Evolutionary conservation across 2,113 vertebrate species (phyloP).

Genomic region (Orthonyx spaldingii): DNA sequence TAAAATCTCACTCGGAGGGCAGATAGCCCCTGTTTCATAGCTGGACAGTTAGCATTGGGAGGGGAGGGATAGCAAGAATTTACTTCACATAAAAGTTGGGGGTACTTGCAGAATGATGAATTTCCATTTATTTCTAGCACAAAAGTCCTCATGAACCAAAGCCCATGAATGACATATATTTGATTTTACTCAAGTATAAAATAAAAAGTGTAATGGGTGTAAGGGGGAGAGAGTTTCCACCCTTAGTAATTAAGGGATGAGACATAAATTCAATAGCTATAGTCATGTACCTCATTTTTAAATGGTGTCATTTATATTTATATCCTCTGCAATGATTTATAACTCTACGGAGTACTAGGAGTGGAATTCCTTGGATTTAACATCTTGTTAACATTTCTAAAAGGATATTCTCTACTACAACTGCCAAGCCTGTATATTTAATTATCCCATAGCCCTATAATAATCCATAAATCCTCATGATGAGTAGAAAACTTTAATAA

Average conservation of each 20-base stretch:
- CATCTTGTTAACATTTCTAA: conserved; percentile 54
- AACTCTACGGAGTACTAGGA: neutral
- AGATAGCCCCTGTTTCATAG: conserved; percentile 61
- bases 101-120: conserved; percentile 20
- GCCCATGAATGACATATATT: neutral
- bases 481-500: conserved; percentile 55
- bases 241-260: conserved; percentile 11
- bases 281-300: conserved; percentile 39
- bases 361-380: conserved; percentile 54
- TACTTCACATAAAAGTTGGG: conserved; percentile 26
- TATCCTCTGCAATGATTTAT: conserved; percentile 50
- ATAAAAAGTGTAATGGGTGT: conserved; percentile 23
- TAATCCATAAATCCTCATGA: conserved; percentile 64
- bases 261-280: conserved; percentile 22
- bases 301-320: conserved; percentile 38
- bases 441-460: conserved; percentile 51
- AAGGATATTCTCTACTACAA: conserved; percentile 50
- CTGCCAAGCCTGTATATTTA: conserved; percentile 72
- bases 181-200: conserved; percentile 55
- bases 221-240: conserved; percentile 12
- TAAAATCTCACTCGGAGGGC: conserved; percentile 58
- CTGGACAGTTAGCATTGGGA: conserved; percentile 3
- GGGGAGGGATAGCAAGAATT: conserved; percentile 25
- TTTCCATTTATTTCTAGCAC: conserved; percentile 56
- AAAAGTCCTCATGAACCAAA: neutral